Base-by-base conservation (phyloP, 2,113 vertebrate genomes). In the Misgurnus anguillicaudatus region DNA sequence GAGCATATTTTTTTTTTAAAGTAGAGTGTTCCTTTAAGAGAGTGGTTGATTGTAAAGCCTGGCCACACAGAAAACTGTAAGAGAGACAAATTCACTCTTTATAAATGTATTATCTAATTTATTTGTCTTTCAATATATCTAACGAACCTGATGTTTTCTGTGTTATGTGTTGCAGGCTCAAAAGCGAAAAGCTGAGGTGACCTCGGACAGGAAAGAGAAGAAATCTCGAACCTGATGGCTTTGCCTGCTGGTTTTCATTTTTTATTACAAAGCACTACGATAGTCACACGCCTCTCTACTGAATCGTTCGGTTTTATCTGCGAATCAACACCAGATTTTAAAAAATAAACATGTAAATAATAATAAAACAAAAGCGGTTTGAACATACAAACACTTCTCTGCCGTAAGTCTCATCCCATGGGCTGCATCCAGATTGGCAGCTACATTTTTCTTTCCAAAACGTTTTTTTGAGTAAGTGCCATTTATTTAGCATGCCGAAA, bases 141-240 rank as follows among this genome's bases (percentile, higher is more conserved):
- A 31, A 31, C 42, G n/a, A 53, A 17, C 51, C 16, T 53, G n/a
- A 39, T 19, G 14, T 70, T 16, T n/a, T 24, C 9, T 16, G 17
- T 17, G 11, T 53, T 36, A 9, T 9, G 48, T 68, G 82, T 89
- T 88, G 81, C 85, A 95, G 95, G 93, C 94, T 81, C 92, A 94
- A 79, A 96, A 96, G 89, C 92, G 95, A 85, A 96, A 95, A 91
- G 92, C 93, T 77, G 94, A 96, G 80, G 75, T 89, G 84, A 83
- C 90, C 53, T 10, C 92, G 82, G 95, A 96, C 80, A 93, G 93
- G 87, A 96, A 95, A 80, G 94, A 96, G 71, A 96, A 96, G 87
- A 96, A 94, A 90, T 89, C 91, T 77, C 95, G 94, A 88, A 90
- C 93, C 0, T 96, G 89, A 95, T 86, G 45, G 19, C 11, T 67